Conservation (phyloP, 2,113 vertebrate species). For the Neoarius graeffei region DNA sequence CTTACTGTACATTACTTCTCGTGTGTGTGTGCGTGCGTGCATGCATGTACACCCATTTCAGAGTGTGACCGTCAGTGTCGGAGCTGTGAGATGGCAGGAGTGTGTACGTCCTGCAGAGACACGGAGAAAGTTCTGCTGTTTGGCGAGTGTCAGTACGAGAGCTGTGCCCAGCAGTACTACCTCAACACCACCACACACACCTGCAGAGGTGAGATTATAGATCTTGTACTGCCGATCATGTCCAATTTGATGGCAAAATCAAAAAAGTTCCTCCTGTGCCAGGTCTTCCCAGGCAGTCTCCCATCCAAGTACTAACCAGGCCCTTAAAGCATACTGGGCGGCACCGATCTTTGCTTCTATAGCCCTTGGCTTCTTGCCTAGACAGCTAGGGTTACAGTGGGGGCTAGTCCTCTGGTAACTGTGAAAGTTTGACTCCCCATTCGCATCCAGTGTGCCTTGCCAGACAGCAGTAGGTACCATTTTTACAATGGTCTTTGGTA, state of each 20-base stretch:
- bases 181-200: conserved; percentile 79
- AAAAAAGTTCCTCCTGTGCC: no score
- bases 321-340: no score
- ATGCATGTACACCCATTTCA: conserved; percentile 56
- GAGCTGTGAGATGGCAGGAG: conserved; percentile 74
- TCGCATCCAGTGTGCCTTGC: no score
- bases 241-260: neutral
- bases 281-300: no score
- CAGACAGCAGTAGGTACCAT: no score
- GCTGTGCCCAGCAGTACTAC: conserved; percentile 90
- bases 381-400: no score
- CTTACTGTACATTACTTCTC: neutral
- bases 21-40: conserved; percentile 23
- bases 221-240: neutral
- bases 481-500: no score
- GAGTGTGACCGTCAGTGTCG: conserved; percentile 81
- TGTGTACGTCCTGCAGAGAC: conserved; percentile 84
- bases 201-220: conserved; percentile 81
- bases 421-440: no score
- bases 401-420: no score
- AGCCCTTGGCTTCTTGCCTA: no score
- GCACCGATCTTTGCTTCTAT: no score
- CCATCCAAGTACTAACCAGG: no score
- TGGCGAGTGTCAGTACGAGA: conserved; percentile 88
- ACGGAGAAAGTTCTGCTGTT: conserved; percentile 85